Conservation (phyloP, 2,113 vertebrate genomes). For the Grammomys dolichurus region DNA sequence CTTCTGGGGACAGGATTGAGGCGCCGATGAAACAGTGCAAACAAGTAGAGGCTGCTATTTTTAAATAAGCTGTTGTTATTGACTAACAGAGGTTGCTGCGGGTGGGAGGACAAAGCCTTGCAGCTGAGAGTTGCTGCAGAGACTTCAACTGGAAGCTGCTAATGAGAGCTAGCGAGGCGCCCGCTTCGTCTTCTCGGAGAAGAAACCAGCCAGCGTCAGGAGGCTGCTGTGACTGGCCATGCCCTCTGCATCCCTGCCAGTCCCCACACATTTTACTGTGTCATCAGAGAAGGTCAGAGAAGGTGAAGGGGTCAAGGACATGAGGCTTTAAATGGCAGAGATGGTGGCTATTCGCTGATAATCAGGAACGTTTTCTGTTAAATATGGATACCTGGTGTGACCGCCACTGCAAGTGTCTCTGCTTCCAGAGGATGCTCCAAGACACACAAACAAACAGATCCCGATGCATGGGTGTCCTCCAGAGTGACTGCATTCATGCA, state of each 20-base stretch:
- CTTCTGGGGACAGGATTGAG: conserved; percentile 79
- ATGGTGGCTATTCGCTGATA: neutral
- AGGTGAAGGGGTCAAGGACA: fast-evolving
- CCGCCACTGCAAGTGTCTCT: too few relatives aligned
- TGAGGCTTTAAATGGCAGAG: neutral
- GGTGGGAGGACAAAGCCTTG: conserved; percentile 85
- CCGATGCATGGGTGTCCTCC: fast-evolving
- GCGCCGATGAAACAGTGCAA: conserved; percentile 74
- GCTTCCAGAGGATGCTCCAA: neutral
- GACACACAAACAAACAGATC: fast-evolving
- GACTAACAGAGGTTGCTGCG: conserved; percentile 85
- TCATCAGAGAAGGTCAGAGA: neutral
- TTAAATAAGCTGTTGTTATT: conserved; percentile 91
- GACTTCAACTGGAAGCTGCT: conserved; percentile 69
- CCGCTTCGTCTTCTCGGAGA: neutral
- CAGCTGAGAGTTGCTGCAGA: conserved; percentile 70
- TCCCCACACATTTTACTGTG: neutral
- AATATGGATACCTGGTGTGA: neutral
- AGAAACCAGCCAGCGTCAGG: neutral
- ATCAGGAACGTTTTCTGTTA: neutral
- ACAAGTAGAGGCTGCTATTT: conserved; percentile 84
- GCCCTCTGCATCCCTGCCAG: neutral
- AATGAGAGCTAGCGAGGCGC: conserved; percentile 79
- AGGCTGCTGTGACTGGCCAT: fast-evolving
- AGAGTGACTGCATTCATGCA: neutral